Evolutionary conservation across 2,797 vertebrate genomes (phyloP), one percentile per base, ranked within the genome.

Genomic region (Brachyalestes nurse): DNA sequence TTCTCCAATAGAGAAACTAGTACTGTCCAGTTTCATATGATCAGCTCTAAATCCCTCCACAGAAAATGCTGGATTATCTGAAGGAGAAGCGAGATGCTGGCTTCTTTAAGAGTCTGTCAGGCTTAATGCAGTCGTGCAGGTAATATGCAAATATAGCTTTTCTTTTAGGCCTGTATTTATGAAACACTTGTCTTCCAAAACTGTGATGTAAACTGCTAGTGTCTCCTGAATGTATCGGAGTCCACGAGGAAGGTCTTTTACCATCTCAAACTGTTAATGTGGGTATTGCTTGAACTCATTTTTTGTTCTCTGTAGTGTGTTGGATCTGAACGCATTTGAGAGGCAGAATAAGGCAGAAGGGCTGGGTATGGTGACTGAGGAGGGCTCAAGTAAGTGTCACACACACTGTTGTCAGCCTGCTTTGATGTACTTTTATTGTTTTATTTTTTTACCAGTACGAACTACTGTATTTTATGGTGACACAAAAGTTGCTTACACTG

Each of bases 21-120:
- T 49, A 2, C 47, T 5, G 16, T 34, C 9, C 58, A 61, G 13
- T 40, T 60, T 6, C 13, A 70, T 14, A 12, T 69, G 13, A 75
- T 49, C 47, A 34, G 28, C 62, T 53, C 0, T 78, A 73, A 70
- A 49, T 45, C 58, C 21, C 61, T 70, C 47, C 91, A 28, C 92
- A 99, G 98, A 99, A 98, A 97, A 99, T 99, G 98, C 91, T 99
- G 88, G 96, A 97, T 87, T 99, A 99, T 85, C 91, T 99, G 82
- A 99, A 99, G 90, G 97, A 98, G 89, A 99, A 99, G 89, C 95
- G 97, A 89, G 98, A 99, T 79, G 97, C 95, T 84, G 98, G 98
- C 65, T 99, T 99, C 91, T 99, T 99, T 90, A 97, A 97, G 90
- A 99, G 97, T 90, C 93, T 99, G 79, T 98, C 98, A 78, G 97